A percentile compares a stretch with the other conserved stretches of the same genome.
Evolutionary conservation across 2,797 vertebrate genomes (phyloP).

Genomic region (Myoxocephalus aenaeus): DNA sequence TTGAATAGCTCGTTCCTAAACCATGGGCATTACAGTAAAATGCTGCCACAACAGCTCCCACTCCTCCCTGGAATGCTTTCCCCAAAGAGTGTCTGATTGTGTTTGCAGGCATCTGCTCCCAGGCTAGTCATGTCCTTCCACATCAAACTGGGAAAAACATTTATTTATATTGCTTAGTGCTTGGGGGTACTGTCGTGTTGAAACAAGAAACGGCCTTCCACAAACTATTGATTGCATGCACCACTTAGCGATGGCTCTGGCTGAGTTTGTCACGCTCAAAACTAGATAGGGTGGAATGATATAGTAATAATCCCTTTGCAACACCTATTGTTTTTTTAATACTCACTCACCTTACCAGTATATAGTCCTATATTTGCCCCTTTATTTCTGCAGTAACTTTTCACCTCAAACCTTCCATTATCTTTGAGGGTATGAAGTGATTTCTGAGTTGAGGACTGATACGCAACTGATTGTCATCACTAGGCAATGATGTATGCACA

Average conservation of each 20-base stretch:
- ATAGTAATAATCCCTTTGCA: neutral
- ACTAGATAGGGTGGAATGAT: neutral
- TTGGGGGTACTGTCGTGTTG: neutral
- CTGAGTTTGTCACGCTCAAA: neutral
- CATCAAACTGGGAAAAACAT: slow-evolving; percentile 4
- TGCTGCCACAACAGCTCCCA: neutral
- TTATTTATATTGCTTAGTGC: neutral
- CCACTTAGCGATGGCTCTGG: neutral
- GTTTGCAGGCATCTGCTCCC: slow-evolving; percentile 5
- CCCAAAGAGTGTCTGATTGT: neutral
- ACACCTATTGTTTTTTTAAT: neutral
- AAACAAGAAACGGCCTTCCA: neutral
- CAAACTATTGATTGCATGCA: neutral
- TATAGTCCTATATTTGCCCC: neutral
- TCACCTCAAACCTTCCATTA: no score
- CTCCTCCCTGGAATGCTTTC: neutral
- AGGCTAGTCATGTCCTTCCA: neutral
- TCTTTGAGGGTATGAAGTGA: no score
- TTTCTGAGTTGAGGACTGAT: no score
- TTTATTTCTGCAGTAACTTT: neutral
- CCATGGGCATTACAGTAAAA: neutral
- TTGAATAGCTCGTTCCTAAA: neutral
- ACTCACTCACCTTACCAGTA: neutral
- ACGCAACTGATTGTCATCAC: no score
- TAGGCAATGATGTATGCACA: no score